Evolutionary conservation across 2,888 invertebrate species (phyloP).

Genomic region (Mesochorus sp.): DNA sequence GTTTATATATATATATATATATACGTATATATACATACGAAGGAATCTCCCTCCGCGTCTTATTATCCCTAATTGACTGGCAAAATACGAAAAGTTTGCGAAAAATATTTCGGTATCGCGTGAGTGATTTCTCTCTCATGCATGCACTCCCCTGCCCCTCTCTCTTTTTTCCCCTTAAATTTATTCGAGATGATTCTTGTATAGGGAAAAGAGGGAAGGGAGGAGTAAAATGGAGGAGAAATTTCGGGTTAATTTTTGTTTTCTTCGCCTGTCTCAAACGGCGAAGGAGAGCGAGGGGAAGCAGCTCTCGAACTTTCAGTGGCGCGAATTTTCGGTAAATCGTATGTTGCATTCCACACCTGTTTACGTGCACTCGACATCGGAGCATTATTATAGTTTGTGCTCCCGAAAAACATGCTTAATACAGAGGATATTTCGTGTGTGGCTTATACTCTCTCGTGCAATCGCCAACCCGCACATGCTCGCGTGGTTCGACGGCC

Average conservation of each 20-base stretch:
- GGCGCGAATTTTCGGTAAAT: neutral
- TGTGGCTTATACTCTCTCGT: neutral
- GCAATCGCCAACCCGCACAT: neutral
- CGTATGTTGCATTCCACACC: neutral
- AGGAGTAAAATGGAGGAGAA: neutral
- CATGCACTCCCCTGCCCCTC: neutral
- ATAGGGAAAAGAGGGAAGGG: neutral
- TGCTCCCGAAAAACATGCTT: constrained; percentile 2
- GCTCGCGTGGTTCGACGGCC: neutral
- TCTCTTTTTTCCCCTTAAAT: neutral
- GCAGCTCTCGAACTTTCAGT: too few species aligned
- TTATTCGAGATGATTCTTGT: neutral
- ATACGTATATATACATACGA: too few species aligned
- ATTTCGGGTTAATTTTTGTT: neutral
- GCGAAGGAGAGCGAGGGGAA: neutral
- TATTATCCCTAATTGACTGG: constrained; percentile 22
- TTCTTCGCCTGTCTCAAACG: neutral
- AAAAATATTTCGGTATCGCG: constrained; percentile 32
- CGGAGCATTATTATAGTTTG: constrained; percentile 34
- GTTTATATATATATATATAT: too few species aligned
- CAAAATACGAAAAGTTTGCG: neutral
- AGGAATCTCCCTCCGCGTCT: neutral
- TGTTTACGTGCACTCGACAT: neutral
- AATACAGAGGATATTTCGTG: neutral
- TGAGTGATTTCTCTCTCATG: neutral